Percentiles rank a stretch among this genome's conserved stretches.
These are phyloP conservation scores for Oithona nana DNA, from an alignment of 2,888 invertebrate species.

Conservation along the genomic window DNA sequence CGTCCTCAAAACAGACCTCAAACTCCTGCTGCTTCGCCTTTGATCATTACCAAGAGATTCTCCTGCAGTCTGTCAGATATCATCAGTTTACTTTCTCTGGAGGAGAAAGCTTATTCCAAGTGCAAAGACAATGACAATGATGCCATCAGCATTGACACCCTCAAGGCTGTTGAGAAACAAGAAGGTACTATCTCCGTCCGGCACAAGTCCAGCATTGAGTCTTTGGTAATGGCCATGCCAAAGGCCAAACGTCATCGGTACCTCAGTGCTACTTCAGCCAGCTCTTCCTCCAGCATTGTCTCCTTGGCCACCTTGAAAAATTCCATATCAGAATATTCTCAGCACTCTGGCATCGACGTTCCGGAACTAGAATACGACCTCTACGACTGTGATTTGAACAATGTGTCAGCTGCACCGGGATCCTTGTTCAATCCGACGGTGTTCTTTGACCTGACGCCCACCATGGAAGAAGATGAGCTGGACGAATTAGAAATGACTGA, in stretches of 20 bases:
- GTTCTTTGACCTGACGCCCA: neutral
- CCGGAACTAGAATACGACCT: constrained; percentile 15
- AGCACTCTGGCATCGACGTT: neutral
- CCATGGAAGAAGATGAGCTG: neutral
- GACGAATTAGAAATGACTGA: constrained; percentile 2
- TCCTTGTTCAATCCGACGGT: constrained; percentile 8
- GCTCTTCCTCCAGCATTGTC: neutral
- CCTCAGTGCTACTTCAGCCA: neutral
- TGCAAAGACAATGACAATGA: neutral
- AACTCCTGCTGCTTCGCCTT: neutral
- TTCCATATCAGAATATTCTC: neutral
- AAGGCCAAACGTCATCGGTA: neutral
- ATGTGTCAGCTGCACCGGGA: constrained; percentile 13
- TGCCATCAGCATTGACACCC: neutral
- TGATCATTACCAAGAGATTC: neutral
- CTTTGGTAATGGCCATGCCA: neutral
- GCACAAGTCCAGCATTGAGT: neutral
- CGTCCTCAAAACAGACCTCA: neutral
- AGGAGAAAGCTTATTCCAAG: neutral
- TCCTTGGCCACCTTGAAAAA: constrained; percentile 1
- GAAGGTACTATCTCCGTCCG: neutral
- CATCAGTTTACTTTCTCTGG: neutral
- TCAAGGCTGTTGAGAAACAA: neutral
- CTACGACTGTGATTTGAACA: constrained; percentile 14
- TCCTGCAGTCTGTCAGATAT: neutral